phyloP scores from a whole-genome alignment of 2,797 vertebrate genomes.

The Oryzias sinensis region DNA sequence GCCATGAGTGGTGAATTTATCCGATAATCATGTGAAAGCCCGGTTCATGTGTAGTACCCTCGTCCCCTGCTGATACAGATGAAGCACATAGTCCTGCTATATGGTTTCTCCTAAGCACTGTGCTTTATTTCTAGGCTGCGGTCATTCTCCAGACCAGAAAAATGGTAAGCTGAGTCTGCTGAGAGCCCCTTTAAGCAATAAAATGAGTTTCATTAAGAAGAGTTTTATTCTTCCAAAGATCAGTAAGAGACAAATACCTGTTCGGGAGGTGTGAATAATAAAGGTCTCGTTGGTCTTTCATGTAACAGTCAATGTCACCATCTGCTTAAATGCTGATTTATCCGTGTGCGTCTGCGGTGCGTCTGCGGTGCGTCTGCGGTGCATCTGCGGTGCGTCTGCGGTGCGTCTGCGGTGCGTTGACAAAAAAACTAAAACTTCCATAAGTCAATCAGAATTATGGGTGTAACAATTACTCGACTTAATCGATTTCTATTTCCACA shows the following conservation, averaged over 20 bases:
- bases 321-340: background rate
- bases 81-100: slow-evolving; percentile 31
- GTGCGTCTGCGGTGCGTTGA: too few species aligned
- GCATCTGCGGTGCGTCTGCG: too few species aligned
- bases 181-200: slow-evolving; percentile 16
- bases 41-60: slow-evolving; percentile 7
- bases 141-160: slow-evolving; percentile 29
- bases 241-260: slow-evolving; percentile 12
- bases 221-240: slow-evolving; percentile 16
- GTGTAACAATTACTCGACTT: too few species aligned
- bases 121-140: slow-evolving; percentile 26
- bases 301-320: slow-evolving; percentile 22
- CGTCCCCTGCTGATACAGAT: slow-evolving; percentile 10
- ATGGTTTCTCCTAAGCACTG: slow-evolving; percentile 35
- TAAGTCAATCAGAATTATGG: too few species aligned
- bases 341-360: too few species aligned
- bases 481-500: too few species aligned
- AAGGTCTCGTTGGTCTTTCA: slow-evolving; percentile 22
- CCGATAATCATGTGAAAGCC: slow-evolving; percentile 11
- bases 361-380: too few species aligned
- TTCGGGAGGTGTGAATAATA: slow-evolving; percentile 11
- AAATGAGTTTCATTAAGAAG: slow-evolving; percentile 14
- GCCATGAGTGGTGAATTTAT: slow-evolving; percentile 10
- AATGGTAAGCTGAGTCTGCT: slow-evolving; percentile 20
- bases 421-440: too few species aligned